A percentile compares a stretch with the other conserved stretches of the same genome.
Evolutionary conservation across 2,113 vertebrate genomes (phyloP).

Genomic region (Atlantisia rogersi): DNA sequence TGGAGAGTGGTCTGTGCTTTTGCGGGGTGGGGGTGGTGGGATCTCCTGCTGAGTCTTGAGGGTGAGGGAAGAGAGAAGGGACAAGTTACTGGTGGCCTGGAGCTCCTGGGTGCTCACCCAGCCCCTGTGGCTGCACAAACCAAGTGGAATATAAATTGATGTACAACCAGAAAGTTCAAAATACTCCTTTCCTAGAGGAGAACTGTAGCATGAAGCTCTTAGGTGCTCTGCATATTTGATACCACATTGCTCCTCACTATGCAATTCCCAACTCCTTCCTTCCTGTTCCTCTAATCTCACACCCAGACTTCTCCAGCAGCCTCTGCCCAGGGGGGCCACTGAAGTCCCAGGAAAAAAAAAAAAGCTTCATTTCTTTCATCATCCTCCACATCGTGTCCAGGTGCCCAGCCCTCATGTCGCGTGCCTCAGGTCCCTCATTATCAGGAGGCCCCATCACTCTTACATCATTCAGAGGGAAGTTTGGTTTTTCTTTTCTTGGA

Average conservation of each 20-base stretch:
- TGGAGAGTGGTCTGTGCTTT: neutral
- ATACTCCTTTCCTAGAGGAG: neutral
- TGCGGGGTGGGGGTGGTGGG: neutral
- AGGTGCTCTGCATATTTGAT: constrained; percentile 48
- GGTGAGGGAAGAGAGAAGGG: neutral
- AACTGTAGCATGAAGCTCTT: constrained; percentile 38
- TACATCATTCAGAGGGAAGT: constrained; percentile 50
- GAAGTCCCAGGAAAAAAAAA: neutral
- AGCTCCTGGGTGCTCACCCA: neutral
- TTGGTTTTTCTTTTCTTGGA: constrained; percentile 47
- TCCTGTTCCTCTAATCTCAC: neutral
- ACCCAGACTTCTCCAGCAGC: neutral
- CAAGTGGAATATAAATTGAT: constrained; percentile 39
- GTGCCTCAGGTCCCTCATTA: constrained; percentile 47
- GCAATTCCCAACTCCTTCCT: constrained; percentile 65
- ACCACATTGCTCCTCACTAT: constrained; percentile 73
- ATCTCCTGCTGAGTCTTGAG: neutral
- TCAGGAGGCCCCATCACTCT: constrained; percentile 37
- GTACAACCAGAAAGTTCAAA: constrained; percentile 37
- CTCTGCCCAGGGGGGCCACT: neutral
- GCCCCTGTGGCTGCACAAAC: neutral
- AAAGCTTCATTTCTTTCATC: neutral
- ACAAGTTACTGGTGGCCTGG: neutral
- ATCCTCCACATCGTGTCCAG: neutral
- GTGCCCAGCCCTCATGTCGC: neutral